phyloP scores from a whole-genome alignment of 2,797 vertebrate genomes.

The Orientallactaga sibirica region DNA sequence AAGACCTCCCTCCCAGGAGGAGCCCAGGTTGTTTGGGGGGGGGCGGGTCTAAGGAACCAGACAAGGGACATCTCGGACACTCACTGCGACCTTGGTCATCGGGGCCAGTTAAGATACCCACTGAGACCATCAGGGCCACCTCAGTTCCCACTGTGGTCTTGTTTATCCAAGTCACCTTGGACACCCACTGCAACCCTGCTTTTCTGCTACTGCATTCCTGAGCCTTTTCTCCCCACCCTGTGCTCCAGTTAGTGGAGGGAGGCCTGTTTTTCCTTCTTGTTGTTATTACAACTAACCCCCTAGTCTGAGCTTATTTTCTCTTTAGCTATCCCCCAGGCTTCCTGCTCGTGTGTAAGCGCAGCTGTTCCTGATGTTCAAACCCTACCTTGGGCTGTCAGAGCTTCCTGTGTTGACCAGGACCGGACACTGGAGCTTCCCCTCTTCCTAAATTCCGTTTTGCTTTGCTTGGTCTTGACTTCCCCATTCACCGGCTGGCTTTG shows the following conservation, averaged over 20 bases:
- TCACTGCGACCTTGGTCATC: background rate
- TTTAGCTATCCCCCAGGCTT: too few species aligned
- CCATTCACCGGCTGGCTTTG: background rate
- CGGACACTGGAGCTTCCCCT: background rate
- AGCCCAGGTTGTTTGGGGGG: too few species aligned
- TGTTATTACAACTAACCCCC: background rate
- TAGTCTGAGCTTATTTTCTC: background rate
- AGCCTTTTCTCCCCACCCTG: background rate
- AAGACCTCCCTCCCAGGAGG: too few species aligned
- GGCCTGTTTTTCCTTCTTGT: background rate
- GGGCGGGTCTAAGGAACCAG: too few species aligned
- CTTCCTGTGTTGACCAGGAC: background rate
- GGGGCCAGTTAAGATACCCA: background rate
- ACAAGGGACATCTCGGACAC: too few species aligned
- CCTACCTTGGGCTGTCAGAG: background rate
- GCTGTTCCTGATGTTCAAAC: background rate
- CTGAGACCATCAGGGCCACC: background rate
- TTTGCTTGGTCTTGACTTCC: slow-evolving; percentile 6
- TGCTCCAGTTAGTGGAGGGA: too few species aligned
- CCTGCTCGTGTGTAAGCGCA: background rate
- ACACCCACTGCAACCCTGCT: background rate
- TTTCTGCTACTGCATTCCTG: background rate
- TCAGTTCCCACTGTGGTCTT: background rate
- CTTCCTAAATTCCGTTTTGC: background rate
- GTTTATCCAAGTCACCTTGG: background rate